Evolutionary conservation across 2,888 invertebrate genomes (phyloP).

Genomic region (Drosophila anomelani): DNA sequence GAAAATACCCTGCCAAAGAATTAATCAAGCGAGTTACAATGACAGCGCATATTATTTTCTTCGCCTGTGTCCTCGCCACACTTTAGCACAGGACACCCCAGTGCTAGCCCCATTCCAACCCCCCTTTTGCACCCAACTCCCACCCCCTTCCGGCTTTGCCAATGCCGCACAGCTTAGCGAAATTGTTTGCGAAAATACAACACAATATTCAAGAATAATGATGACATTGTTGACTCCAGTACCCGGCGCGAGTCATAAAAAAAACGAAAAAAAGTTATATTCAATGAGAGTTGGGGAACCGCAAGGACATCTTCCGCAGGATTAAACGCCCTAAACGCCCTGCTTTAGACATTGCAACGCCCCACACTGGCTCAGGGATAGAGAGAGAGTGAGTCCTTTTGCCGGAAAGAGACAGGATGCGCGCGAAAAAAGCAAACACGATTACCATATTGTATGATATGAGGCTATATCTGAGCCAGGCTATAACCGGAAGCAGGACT

Average conservation of each 20-base stretch:
- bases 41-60: constrained; percentile 80
- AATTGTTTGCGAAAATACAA: constrained; percentile 81
- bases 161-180: constrained; percentile 72
- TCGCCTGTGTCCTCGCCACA: constrained; percentile 69
- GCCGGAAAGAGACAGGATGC: constrained; percentile 47
- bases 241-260: constrained; percentile 64
- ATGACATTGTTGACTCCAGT: constrained; percentile 81
- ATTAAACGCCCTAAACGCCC: constrained; percentile 81
- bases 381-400: constrained; percentile 7
- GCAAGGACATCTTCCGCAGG: constrained; percentile 79
- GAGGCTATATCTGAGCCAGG: constrained; percentile 47
- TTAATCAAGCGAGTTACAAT: constrained; percentile 81
- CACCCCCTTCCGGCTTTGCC: constrained; percentile 20
- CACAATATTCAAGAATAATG: constrained; percentile 82
- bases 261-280: constrained; percentile 48
- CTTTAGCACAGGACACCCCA: constrained; percentile 19
- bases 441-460: constrained; percentile 75
- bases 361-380: constrained; percentile 42
- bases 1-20: constrained; percentile 62
- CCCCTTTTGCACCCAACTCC: background rate
- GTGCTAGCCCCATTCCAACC: background rate
- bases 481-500: constrained; percentile 58
- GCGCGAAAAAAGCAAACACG: constrained; percentile 59
- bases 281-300: constrained; percentile 52
- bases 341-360: constrained; percentile 77